These are phyloP conservation scores for Chaenodraco wilsoni DNA, from an alignment of 2,797 vertebrate genomes.

Conservation along the genomic window DNA sequence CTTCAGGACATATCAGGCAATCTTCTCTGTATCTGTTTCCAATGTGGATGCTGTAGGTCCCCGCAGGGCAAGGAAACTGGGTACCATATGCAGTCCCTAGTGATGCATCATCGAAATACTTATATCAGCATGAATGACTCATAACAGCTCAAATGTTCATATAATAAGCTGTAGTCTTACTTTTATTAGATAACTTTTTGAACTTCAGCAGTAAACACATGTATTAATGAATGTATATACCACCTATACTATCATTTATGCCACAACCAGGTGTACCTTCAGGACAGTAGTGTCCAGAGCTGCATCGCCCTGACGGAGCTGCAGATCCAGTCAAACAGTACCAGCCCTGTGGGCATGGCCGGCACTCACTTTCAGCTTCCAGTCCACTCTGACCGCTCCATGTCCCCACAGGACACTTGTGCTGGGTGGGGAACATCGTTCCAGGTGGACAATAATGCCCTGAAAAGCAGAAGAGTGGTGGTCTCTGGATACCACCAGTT, in stretches of 20 bases:
- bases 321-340: slow-evolving; percentile 88
- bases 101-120: slow-evolving; percentile 55
- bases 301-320: slow-evolving; percentile 86
- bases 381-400: slow-evolving; percentile 88
- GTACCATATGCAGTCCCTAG: slow-evolving; percentile 86
- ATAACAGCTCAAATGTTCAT: slow-evolving; percentile 31
- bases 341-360: slow-evolving; percentile 85
- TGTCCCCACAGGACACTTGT: slow-evolving; percentile 90
- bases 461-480: slow-evolving; percentile 84
- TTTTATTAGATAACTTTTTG: not conserved
- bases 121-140: slow-evolving; percentile 46
- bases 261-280: slow-evolving; percentile 75
- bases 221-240: not conserved
- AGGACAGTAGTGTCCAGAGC: slow-evolving; percentile 90
- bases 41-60: slow-evolving; percentile 86
- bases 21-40: slow-evolving; percentile 83
- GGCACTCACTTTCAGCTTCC: slow-evolving; percentile 81
- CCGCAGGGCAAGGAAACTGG: slow-evolving; percentile 89
- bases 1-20: slow-evolving; percentile 86
- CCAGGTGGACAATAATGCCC: slow-evolving; percentile 91
- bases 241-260: not conserved
- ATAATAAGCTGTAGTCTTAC: not conserved
- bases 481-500: slow-evolving; percentile 87
- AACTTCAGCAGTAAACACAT: not conserved
- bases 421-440: slow-evolving; percentile 87